phyloP scores from a whole-genome alignment of 2,888 invertebrate genomes.

The Hirtodrosophila cameraria region DNA sequence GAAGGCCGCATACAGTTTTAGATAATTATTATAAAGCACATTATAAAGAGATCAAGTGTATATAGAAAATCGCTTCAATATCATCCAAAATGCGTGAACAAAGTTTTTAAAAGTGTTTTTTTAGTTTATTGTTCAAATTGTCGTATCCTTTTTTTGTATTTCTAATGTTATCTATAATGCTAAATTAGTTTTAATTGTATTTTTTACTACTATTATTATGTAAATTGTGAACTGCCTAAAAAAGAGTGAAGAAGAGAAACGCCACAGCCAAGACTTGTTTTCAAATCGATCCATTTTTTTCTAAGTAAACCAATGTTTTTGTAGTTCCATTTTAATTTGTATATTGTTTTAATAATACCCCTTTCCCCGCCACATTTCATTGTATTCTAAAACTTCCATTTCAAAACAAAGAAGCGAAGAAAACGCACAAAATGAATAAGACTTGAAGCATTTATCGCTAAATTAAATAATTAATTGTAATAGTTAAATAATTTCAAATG shows the following conservation, averaged over 20 bases:
- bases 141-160: constrained; percentile 12
- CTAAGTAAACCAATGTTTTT: background rate
- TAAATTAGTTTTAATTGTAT: constrained; percentile 27
- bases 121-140: constrained; percentile 5
- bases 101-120: constrained; percentile 17
- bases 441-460: constrained; percentile 76
- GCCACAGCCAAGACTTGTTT: constrained; percentile 53
- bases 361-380: background rate
- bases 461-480: constrained; percentile 35
- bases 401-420: constrained; percentile 4
- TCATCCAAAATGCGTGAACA: constrained; percentile 33
- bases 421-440: constrained; percentile 55
- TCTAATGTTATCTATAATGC: constrained; percentile 18
- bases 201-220: constrained; percentile 23
- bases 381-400: constrained; percentile 36
- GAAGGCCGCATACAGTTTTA: constrained; percentile 13
- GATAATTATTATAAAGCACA: constrained; percentile 8
- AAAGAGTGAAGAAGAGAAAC: background rate
- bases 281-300: constrained; percentile 11
- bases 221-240: constrained; percentile 47
- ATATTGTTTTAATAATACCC: no score
- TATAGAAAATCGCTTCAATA: constrained; percentile 52
- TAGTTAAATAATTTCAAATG: constrained; percentile 35
- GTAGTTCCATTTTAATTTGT: constrained; percentile 9
- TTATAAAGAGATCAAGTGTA: constrained; percentile 22